phyloP scores from a whole-genome alignment of 2,888 invertebrate genomes.

The Toxonevra muliebris region DNA sequence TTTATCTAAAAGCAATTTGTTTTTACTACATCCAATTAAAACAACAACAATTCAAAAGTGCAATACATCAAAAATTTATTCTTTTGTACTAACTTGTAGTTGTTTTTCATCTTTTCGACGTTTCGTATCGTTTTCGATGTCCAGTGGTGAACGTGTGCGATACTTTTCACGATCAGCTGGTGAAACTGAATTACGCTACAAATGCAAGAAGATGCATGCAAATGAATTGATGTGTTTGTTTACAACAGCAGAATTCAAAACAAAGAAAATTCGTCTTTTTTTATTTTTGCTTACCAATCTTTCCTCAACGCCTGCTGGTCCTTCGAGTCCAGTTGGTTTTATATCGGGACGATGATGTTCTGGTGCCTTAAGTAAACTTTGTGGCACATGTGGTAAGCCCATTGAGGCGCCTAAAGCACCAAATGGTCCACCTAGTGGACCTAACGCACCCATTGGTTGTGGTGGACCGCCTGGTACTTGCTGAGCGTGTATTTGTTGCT shows the following conservation, averaged over 20 bases:
- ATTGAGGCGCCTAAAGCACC: constrained; percentile 65
- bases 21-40: background rate
- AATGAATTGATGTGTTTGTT: too few species aligned
- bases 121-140: constrained; percentile 78
- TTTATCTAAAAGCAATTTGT: too few species aligned
- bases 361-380: constrained; percentile 64
- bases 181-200: constrained; percentile 81
- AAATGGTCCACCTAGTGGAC: constrained; percentile 62
- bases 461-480: constrained; percentile 74
- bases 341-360: constrained; percentile 65
- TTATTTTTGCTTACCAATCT: constrained; percentile 66
- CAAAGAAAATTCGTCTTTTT: too few species aligned
- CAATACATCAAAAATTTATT: background rate
- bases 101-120: constrained; percentile 85
- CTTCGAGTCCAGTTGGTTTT: constrained; percentile 66
- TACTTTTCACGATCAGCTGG: constrained; percentile 85
- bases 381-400: constrained; percentile 65
- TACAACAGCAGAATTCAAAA: too few species aligned
- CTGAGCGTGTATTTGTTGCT: constrained; percentile 93
- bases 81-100: constrained; percentile 77
- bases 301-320: constrained; percentile 69
- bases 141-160: constrained; percentile 80
- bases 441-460: constrained; percentile 67
- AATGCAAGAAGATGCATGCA: background rate
- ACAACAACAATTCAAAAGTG: constrained; percentile 28